phyloP scores from a whole-genome alignment of 2,113 vertebrate genomes.

The Chloropsis hardwickii region DNA sequence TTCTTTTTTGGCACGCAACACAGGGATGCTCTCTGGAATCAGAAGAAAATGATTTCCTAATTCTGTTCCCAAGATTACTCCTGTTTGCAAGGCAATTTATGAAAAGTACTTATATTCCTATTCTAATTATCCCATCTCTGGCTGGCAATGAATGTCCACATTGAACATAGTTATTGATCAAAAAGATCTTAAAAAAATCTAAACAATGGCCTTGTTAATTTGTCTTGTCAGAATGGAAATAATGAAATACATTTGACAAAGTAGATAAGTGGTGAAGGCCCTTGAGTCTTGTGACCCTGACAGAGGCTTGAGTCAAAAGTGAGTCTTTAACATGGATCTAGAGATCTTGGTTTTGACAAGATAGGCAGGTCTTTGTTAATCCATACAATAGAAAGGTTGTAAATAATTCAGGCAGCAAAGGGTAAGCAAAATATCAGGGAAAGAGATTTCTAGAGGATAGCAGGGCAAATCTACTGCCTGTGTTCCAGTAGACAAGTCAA shows the following conservation, averaged over 20 bases:
- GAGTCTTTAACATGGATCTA: not conserved
- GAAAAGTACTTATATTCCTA: not conserved
- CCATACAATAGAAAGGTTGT: not conserved
- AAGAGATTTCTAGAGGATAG: not conserved
- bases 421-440: not conserved
- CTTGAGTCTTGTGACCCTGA: not conserved
- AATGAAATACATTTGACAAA: not conserved
- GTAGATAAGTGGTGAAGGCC: not conserved
- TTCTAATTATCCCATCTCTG: slow-evolving; percentile 1
- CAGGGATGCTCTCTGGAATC: not conserved
- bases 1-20: not conserved
- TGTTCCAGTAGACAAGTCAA: not conserved
- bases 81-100: not conserved
- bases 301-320: not conserved
- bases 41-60: not conserved
- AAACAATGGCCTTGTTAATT: slow-evolving; percentile 13
- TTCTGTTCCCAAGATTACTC: not conserved
- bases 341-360: not conserved
- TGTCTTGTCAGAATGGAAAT: not conserved
- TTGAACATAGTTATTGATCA: not conserved
- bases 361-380: not conserved
- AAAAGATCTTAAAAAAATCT: not conserved
- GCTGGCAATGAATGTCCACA: not conserved
- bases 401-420: not conserved
- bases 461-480: not conserved